phyloP scores from a whole-genome alignment of 1,140 invertebrate species.

The Monochamus saltuarius region DNA sequence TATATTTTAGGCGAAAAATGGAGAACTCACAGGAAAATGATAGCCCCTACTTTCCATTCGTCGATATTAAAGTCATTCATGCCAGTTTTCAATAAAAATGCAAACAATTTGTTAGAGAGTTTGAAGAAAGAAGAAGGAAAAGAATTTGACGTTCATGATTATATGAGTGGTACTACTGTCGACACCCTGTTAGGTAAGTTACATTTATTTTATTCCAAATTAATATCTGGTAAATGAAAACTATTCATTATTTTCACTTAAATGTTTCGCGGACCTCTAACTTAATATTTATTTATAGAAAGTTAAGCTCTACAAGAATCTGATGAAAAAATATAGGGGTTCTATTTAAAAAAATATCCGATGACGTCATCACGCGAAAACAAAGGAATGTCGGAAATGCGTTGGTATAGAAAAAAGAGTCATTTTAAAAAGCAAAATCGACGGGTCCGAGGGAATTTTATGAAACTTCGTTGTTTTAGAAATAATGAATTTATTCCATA shows the following conservation, averaged over 20 bases:
- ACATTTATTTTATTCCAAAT: background rate
- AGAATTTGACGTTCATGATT: constrained; percentile 80
- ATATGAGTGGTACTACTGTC: constrained; percentile 80
- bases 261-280: no score
- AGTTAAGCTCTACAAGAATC: no score
- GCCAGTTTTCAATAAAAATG: constrained; percentile 83
- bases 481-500: no score
- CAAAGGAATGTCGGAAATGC: no score
- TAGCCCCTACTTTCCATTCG: constrained; percentile 92
- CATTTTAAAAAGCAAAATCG: no score
- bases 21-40: constrained; percentile 78
- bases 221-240: background rate
- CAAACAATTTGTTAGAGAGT: constrained; percentile 66
- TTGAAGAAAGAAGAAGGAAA: constrained; percentile 65
- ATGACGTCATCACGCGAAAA: no score
- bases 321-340: no score
- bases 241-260: background rate
- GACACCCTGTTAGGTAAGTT: constrained; percentile 55
- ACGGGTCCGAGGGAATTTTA: no score
- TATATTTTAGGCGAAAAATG: constrained; percentile 81
- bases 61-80: constrained; percentile 89
- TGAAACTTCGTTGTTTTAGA: no score
- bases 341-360: no score
- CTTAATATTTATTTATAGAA: background rate
- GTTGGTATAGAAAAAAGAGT: no score